Conservation (phyloP, 2,797 vertebrate genomes). For the Enteromius treurensis region DNA sequence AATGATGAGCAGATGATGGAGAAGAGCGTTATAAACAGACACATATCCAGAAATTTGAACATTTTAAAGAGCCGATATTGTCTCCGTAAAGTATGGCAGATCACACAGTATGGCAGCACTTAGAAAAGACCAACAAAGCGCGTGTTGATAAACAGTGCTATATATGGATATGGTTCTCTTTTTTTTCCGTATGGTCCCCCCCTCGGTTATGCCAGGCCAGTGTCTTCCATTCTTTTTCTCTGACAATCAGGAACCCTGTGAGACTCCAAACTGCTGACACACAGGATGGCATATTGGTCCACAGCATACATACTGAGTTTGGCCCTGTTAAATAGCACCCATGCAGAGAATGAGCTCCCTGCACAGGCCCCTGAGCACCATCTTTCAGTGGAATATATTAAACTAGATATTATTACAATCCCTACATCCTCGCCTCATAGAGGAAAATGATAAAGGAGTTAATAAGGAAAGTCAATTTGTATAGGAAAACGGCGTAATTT, state of each 20-base stretch:
- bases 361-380: constrained; percentile 37
- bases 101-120: neutral
- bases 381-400: constrained; percentile 45
- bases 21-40: constrained; percentile 8
- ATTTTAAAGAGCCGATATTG: constrained; percentile 16
- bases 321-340: constrained; percentile 44
- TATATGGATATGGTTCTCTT: neutral
- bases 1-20: constrained; percentile 18
- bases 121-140: neutral
- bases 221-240: constrained; percentile 34
- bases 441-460: constrained; percentile 43
- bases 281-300: constrained; percentile 41
- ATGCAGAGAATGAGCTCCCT: constrained; percentile 37
- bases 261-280: constrained; percentile 54
- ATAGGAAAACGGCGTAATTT: constrained; percentile 42
- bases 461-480: constrained; percentile 51
- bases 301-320: constrained; percentile 38
- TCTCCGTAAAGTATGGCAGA: neutral
- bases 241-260: constrained; percentile 52
- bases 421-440: constrained; percentile 24
- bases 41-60: neutral
- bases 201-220: constrained; percentile 21
- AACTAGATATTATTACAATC: constrained; percentile 41
- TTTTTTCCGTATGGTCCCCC: neutral
- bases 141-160: constrained; percentile 5